These are phyloP conservation scores for Chymomyza procnemis DNA, from an alignment of 2,888 invertebrate species.

Conservation along the genomic window DNA sequence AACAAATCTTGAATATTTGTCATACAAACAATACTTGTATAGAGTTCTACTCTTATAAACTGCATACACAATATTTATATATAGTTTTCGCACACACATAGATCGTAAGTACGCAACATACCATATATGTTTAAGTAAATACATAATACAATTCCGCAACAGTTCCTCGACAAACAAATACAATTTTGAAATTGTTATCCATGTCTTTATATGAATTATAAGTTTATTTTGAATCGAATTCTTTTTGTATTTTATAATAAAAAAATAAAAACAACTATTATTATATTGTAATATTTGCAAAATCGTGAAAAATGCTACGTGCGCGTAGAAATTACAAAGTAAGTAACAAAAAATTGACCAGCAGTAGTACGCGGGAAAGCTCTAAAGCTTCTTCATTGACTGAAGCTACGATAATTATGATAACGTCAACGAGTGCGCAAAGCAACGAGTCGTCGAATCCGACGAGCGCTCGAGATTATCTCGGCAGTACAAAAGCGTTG, in stretches of 20 bases:
- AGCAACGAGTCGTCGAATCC: constrained; percentile 23
- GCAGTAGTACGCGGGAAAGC: neutral
- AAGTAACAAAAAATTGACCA: constrained; percentile 8
- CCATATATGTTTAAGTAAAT: constrained; percentile 19
- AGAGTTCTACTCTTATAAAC: constrained; percentile 10
- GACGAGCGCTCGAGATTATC: constrained; percentile 9
- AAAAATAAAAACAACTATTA: no score
- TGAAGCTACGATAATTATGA: neutral
- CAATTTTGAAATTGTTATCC: constrained; percentile 38
- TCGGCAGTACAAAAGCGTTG: constrained; percentile 53
- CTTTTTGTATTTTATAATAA: constrained; percentile 47
- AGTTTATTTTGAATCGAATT: constrained; percentile 31
- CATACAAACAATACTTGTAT: constrained; percentile 2
- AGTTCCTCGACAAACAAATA: constrained; percentile 16
- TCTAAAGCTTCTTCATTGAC: constrained; percentile 42
- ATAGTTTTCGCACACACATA: constrained; percentile 37
- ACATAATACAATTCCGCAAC: constrained; percentile 6
- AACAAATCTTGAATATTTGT: constrained; percentile 27
- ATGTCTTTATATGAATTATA: constrained; percentile 25
- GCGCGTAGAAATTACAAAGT: neutral
- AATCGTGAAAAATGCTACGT: neutral
- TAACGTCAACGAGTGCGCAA: constrained; percentile 18
- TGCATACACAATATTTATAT: neutral
- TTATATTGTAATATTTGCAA: neutral
- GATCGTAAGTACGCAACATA: constrained; percentile 25